Evolutionary conservation across 2,797 vertebrate genomes (phyloP).

Genomic region (Cossypha caffra): DNA sequence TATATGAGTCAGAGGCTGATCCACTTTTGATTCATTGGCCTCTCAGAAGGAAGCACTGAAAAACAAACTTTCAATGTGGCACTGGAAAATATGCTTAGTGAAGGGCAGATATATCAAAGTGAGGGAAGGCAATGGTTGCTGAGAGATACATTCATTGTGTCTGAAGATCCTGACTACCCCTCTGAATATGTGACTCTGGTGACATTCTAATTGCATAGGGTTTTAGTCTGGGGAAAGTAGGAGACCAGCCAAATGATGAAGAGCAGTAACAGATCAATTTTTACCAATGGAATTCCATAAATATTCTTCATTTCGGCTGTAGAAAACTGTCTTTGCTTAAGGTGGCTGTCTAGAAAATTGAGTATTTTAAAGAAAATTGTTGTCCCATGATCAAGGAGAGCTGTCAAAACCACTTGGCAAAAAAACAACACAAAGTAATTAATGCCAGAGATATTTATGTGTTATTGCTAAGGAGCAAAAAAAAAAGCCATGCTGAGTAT

Average conservation of each 20-base stretch:
- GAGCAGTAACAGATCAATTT: not conserved
- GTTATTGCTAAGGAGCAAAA: not conserved
- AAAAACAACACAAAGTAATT: not conserved
- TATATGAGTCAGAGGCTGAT: not conserved
- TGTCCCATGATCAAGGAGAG: not conserved
- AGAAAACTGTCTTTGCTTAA: not conserved
- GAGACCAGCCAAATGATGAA: not conserved
- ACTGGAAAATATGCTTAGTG: not conserved
- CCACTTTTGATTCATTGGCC: not conserved
- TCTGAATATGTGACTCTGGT: not conserved
- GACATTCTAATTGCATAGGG: not conserved
- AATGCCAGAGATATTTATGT: not conserved
- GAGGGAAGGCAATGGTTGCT: not conserved
- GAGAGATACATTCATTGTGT: not conserved
- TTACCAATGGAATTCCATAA: not conserved
- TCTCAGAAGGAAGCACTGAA: not conserved
- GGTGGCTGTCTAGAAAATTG: not conserved
- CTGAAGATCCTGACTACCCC: not conserved
- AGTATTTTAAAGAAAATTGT: constrained; percentile 29
- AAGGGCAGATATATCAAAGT: not conserved
- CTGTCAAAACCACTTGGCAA: constrained; percentile 31
- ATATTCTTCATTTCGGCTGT: not conserved
- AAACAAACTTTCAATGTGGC: not conserved
- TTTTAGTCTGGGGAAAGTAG: not conserved
- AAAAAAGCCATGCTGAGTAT: not conserved